A percentile compares a stretch with the other conserved stretches of the same genome.
Conservation (phyloP, 1,140 invertebrate species). For the Bombus fervidus region DNA sequence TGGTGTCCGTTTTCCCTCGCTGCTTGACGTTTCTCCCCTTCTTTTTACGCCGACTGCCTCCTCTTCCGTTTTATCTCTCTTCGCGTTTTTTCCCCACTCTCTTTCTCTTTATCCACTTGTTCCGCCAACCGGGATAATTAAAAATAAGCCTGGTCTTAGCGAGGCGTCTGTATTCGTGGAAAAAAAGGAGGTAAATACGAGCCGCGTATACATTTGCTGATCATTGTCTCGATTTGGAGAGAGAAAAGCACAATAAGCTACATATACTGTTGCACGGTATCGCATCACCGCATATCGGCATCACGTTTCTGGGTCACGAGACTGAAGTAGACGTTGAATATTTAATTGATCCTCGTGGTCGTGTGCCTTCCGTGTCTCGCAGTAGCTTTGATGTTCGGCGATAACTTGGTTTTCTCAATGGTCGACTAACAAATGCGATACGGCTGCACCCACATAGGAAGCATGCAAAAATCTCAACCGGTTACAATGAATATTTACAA, state of each 20-base stretch:
- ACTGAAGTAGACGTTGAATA: slow-evolving; percentile 37
- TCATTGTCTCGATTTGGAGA: not conserved
- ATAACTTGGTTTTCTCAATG: slow-evolving; percentile 34
- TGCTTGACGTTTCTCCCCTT: not conserved
- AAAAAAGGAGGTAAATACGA: not conserved
- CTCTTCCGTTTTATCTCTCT: not conserved
- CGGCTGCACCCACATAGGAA: not conserved
- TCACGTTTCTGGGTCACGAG: slow-evolving; percentile 36
- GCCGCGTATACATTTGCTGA: too few relatives aligned
- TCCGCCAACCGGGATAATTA: slow-evolving; percentile 8
- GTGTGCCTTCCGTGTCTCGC: not conserved
- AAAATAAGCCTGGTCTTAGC: slow-evolving; percentile 28
- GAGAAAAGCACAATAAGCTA: not conserved
- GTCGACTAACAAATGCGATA: slow-evolving; percentile 30
- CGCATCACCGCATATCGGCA: not conserved
- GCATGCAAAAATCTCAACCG: slow-evolving; percentile 2
- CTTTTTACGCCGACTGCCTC: too few relatives aligned
- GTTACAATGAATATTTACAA: slow-evolving; percentile 45
- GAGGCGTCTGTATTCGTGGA: not conserved
- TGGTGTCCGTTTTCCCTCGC: not conserved
- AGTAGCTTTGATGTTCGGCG: slow-evolving; percentile 21
- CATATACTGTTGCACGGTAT: not conserved
- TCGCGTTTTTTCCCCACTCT: not conserved
- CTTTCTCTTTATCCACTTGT: not conserved
- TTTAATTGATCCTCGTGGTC: slow-evolving; percentile 45